Base-by-base conservation (phyloP, 2,113 vertebrate species). In the Podiceps cristatus region DNA sequence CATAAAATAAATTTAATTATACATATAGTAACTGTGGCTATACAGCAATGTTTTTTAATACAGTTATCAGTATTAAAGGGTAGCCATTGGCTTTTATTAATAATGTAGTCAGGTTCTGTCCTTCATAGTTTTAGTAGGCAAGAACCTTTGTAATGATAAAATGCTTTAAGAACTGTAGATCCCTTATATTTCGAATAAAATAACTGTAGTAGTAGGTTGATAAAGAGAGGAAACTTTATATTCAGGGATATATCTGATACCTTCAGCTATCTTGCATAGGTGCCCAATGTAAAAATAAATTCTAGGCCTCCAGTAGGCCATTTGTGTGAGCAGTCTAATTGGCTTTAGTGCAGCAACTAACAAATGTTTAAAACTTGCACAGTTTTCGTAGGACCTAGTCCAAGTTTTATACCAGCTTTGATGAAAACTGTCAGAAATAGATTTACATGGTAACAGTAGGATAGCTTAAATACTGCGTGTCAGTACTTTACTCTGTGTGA, bases 341-440 rank as follows among this genome's bases (percentile, higher is more conserved):
- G 63, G 52, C 28, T 88, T 78, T 31, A 42, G 27, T 45, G 53
- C 66, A 49, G 47, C 47, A 77, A 19, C 40, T 85, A 75, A 75
- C 11, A 62, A 53, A 37, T 8, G 3, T n/a, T 29, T 86, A 40
- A 73, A 79, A 83, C n/a, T 69, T 10, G 0, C 19, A 13, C 56
- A 53, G 67, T 69, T 88, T 86, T 88, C 1, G 0, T 69, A 58
- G 45, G 13, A 66, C 31, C 20, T 19, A 45, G 42, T 84, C 82
- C 56, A 63, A 49, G 18, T 85, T 94, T 79, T 85, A 44, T 63
- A 60, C 56, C 40, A 72, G 56, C 59, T 95, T 90, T 89, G 53
- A 42, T 77, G 33, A 92, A 95, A 94, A 88, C 58, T 76, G 60
- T 68, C 53, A 85, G 80, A 78, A 96, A 76, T 76, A 83, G 44